Base-by-base conservation (phyloP, 2,113 vertebrate genomes). In the Phylloscopus whistleri region DNA sequence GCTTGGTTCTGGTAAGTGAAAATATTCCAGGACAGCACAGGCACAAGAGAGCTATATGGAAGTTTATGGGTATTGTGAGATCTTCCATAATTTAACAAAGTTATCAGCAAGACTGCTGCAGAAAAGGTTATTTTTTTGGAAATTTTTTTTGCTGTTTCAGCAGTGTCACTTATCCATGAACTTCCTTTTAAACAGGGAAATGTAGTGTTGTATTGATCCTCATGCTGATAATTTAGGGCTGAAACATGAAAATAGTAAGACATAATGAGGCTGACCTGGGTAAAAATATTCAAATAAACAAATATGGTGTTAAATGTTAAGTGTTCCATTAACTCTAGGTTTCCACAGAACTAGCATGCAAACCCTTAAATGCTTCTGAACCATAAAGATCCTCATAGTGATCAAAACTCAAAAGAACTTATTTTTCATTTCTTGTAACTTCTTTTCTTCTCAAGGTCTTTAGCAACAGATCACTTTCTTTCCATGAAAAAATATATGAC, bases 281-380 rank as follows among this genome's bases (percentile, higher is more conserved):
- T 62, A 35, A 93, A 89, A 96, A 63, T 73, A 93, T 63, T 85
- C 18, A 59, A 39, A 51, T 80, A 93, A 96, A 87, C 46, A 87
- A 84, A 89, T 39, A 10, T 16, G 11, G 66, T 79, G 10, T 13
- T 53, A 53, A 33, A 39, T 28, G 11, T 79, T 91, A 63, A 60
- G 13, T 9, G 28, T 43, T 77, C n/a, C 53, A 66, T 67, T 87
- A 89, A 62, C 13, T 87, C 39, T 53, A 93, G 21, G 35, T 82
- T 92, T 93, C 23, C 17, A 56, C 31, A 64, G 21, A 90, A 91
- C 6, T 39, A 55, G 16, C 37, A 58, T 18, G 22, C 4, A 85
- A 87, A 59, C 33, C 55, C 16, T 53, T 73, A 62, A 80, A 64
- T 89, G 23, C 37, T 76, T 82, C 44, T 78, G 49, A 88, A 30